Conservation (phyloP, 2,113 vertebrate genomes). For the Gracilinanus agilis region DNA sequence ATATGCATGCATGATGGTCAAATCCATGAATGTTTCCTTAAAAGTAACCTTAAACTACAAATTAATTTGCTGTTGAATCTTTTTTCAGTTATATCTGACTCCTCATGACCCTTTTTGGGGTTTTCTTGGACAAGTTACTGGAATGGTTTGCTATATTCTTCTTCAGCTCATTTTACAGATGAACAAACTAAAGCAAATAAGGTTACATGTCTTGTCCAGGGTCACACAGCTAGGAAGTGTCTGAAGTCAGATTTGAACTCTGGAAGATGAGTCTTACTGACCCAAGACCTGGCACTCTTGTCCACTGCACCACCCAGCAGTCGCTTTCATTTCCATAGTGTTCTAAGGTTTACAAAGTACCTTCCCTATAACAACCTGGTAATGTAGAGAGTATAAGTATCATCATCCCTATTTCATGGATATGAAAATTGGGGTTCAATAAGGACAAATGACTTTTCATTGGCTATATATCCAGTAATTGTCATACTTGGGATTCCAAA, state of each 20-base stretch:
- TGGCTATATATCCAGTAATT: neutral
- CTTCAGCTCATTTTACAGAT: too few species aligned
- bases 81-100: too few species aligned
- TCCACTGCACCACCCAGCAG: neutral
- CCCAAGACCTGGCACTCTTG: too few species aligned
- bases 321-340: neutral
- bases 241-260: too few species aligned
- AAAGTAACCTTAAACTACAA: neutral
- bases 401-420: neutral
- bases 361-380: neutral
- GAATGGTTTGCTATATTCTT: too few species aligned
- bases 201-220: too few species aligned
- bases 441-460: neutral
- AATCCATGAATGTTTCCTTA: neutral
- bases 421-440: too few species aligned
- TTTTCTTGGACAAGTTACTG: too few species aligned
- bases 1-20: neutral
- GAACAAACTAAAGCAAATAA: too few species aligned
- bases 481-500: neutral
- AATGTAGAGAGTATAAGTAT: neutral
- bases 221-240: too few species aligned
- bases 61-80: neutral
- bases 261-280: too few species aligned
- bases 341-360: neutral
- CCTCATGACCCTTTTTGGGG: too few species aligned